Base-by-base conservation (phyloP, 2,113 vertebrate species). In the Alces alces region DNA sequence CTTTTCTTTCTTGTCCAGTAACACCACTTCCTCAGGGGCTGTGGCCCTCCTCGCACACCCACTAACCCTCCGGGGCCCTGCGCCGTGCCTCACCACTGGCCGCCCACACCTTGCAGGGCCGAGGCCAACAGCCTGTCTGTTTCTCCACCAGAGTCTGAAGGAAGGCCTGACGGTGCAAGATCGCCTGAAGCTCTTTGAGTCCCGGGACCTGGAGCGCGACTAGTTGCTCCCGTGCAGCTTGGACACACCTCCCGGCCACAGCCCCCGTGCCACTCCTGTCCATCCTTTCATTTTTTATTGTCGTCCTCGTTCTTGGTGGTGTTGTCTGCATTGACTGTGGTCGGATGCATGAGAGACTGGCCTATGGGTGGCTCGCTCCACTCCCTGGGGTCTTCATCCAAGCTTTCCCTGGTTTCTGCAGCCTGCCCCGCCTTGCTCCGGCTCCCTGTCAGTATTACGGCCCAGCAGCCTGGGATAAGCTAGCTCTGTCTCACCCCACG, bases 131-230 rank as follows among this genome's bases (percentile, higher is more conserved):
- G 43, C 30, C 5, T 60, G 16, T 78, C 7, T 66, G 15, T 64
- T 55, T 66, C 64, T 95, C 96, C 55, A 78, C 88, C 96, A 98
- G 98, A 99, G 99, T 99, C 99, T 99, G 98, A 99, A 99, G 98
- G 99, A 99, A 99, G 99, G 99, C 98, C 98, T 99, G 97, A 99
- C 99, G 0, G 99, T 99, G 98, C 99, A 99, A 98, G 99, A 99
- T 96, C 99, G 99, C 98, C 99, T 99, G 99, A 99, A 99, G 99
- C 99, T 99, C 98, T 99, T 99, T 98, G 99, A 99, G 99, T 99
- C 99, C 98, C 99, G 99, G 99, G 99, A 99, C 99, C 99, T 99
- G 98, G 99, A 99, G 99, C 99, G 99, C 98, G 99, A 99, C 98
- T 99, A 99, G 99, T 98, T 95, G 98, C 91, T 97, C 98, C 93